Percentiles rank a stretch among this genome's conserved stretches.
Conservation (phyloP, 2,113 vertebrate species). For the Hydropotes inermis region DNA sequence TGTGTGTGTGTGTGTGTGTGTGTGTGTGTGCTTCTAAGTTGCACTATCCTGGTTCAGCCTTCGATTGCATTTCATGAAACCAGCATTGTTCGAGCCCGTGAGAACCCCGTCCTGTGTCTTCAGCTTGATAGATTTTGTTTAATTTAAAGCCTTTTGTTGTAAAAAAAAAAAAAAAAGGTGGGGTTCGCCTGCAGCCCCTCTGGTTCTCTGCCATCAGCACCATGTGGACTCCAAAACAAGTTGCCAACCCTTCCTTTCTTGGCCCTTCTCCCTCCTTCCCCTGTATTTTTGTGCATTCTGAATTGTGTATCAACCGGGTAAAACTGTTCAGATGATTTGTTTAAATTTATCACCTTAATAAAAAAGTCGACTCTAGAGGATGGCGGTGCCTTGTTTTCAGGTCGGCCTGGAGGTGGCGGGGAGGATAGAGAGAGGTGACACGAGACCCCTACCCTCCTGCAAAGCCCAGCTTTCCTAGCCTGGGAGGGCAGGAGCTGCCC, state of each 20-base stretch:
- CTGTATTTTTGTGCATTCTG: constrained; percentile 92
- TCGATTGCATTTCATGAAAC: constrained; percentile 80
- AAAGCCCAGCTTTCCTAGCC: background rate
- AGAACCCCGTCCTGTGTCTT: constrained; percentile 75
- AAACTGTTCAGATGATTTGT: constrained; percentile 95
- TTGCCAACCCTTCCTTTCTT: constrained; percentile 78
- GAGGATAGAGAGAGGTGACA: background rate
- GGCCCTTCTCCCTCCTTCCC: constrained; percentile 82
- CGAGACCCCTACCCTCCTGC: background rate
- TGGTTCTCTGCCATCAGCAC: constrained; percentile 84
- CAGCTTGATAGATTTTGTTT: constrained; percentile 48
- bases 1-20: constrained; percentile 18
- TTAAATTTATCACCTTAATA: constrained; percentile 96
- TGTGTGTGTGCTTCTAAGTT: constrained; percentile 63
- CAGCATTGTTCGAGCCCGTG: constrained; percentile 87
- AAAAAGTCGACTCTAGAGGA: constrained; percentile 83
- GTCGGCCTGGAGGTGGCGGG: background rate
- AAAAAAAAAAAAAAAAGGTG: constrained; percentile 84
- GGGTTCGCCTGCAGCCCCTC: constrained; percentile 77
- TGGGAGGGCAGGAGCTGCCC: background rate
- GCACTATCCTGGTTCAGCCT: constrained; percentile 70
- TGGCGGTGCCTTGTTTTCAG: constrained; percentile 36
- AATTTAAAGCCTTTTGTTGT: constrained; percentile 92
- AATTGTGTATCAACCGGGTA: constrained; percentile 94
- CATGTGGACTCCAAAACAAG: constrained; percentile 89